phyloP scores from a whole-genome alignment of 53 echinoderm and acorn worm genomes.

The Temnopleurus reevesii region DNA sequence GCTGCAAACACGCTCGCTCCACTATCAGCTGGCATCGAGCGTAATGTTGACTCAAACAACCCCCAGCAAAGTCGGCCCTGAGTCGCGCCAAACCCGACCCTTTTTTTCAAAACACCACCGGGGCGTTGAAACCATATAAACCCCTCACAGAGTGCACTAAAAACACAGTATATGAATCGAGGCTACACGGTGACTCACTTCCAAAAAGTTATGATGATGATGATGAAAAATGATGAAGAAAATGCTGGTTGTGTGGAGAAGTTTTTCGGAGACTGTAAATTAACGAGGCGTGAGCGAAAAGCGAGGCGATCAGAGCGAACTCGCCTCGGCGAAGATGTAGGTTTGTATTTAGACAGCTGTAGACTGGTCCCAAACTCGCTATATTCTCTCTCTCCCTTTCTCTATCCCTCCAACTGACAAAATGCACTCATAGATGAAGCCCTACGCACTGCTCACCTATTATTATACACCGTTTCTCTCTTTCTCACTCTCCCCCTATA shows the following conservation, averaged over 20 bases:
- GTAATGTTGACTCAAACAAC: constrained; percentile 20
- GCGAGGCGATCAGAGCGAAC: constrained; percentile 41
- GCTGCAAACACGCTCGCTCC: not conserved
- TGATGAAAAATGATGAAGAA: not conserved
- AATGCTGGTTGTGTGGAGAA: not conserved
- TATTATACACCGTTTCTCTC: not conserved
- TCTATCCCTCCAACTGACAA: not conserved
- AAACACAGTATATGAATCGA: not conserved
- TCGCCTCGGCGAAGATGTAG: not conserved
- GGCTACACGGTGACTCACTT: not conserved
- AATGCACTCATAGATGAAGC: not conserved
- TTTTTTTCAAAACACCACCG: not conserved
- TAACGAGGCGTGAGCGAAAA: constrained; percentile 47
- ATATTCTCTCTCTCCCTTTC: not conserved
- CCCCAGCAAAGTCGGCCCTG: constrained; percentile 32
- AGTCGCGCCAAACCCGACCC: constrained; percentile 20
- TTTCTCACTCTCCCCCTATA: not conserved
- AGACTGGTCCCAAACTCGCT: not conserved
- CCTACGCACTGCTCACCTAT: not conserved
- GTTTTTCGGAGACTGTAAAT: constrained; percentile 19
- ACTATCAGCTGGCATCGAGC: constrained; percentile 23
- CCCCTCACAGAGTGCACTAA: not conserved
- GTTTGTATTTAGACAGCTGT: constrained; percentile 55
- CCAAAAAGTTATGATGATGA: not conserved
- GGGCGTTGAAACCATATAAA: not conserved